These are phyloP conservation scores for Scotopteryx bipunctaria DNA, from an alignment of 2,888 invertebrate genomes.

Conservation along the genomic window DNA sequence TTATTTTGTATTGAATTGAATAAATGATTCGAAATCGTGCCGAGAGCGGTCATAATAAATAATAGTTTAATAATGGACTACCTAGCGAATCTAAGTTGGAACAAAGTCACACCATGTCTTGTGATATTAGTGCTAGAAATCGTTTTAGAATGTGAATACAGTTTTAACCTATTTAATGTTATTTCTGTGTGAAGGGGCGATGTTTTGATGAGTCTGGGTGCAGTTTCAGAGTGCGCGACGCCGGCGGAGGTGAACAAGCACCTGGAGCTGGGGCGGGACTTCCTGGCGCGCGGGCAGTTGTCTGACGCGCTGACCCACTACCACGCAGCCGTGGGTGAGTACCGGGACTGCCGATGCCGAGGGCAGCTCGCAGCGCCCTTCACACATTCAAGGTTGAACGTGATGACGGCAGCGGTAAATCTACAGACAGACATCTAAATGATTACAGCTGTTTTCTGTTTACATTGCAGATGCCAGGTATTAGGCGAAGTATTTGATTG, in stretches of 20 bases:
- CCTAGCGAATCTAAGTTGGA: conserved; percentile 82
- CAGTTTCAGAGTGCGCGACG: conserved; percentile 88
- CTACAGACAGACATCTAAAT: conserved; percentile 2
- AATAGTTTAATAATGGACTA: conserved; percentile 75
- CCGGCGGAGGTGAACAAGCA: conserved; percentile 95
- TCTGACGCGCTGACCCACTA: conserved; percentile 98
- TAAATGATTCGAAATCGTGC: conserved; percentile 53
- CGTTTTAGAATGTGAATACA: conserved; percentile 85
- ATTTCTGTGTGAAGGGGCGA: conserved; percentile 43
- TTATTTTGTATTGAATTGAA: conserved; percentile 65
- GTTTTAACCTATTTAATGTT: conserved; percentile 47
- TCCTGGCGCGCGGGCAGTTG: conserved; percentile 95
- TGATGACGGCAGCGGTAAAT: conserved; percentile 3
- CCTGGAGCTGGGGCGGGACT: conserved; percentile 95
- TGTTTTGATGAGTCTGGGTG: conserved; percentile 47
- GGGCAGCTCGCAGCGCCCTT: conserved; percentile 22
- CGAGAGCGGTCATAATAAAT: conserved; percentile 59
- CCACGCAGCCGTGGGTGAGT: conserved; percentile 97
- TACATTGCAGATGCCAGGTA: conserved; percentile 19
- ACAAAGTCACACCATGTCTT: conserved; percentile 86
- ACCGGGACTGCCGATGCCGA: neutral
- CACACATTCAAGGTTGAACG: conserved; percentile 27
- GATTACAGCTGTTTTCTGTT: conserved; percentile 19
- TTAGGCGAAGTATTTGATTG: neutral
- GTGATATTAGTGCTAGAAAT: conserved; percentile 86